phyloP scores from a whole-genome alignment of 2,888 invertebrate species.

The Eupithecia vulgata region DNA sequence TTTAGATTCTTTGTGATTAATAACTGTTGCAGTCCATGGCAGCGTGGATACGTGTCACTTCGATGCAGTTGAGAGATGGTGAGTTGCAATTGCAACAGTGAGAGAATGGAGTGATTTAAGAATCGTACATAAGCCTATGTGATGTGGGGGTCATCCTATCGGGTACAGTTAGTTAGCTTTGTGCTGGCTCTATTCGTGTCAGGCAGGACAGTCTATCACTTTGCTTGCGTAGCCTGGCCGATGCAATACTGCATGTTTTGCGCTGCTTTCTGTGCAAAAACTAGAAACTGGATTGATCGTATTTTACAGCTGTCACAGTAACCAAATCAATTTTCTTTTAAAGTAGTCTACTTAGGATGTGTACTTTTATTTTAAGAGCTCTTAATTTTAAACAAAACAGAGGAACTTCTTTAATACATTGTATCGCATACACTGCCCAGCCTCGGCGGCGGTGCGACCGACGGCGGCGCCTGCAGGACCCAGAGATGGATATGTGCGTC shows the following conservation, averaged over 20 bases:
- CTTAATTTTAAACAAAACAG: not conserved
- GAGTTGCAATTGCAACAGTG: conserved; percentile 31
- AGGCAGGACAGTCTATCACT: conserved; percentile 66
- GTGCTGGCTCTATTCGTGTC: conserved; percentile 72
- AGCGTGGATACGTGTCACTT: conserved; percentile 40
- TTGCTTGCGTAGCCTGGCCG: conserved; percentile 46
- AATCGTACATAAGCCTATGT: conserved; percentile 64
- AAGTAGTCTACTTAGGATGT: not conserved
- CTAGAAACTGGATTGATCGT: conserved; percentile 38
- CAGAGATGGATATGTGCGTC: too few relatives aligned
- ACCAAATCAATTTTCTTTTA: conserved; percentile 32
- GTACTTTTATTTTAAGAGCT: not conserved
- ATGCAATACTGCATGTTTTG: conserved; percentile 66
- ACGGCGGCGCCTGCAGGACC: too few relatives aligned
- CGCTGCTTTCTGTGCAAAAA: conserved; percentile 46
- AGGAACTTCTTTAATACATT: too few relatives aligned
- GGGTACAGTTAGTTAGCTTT: conserved; percentile 73
- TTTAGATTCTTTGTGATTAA: conserved; percentile 71
- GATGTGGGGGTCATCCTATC: conserved; percentile 70
- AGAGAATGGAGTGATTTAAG: conserved; percentile 42
- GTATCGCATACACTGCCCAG: too few relatives aligned
- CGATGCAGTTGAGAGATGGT: conserved; percentile 49
- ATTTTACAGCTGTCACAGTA: conserved; percentile 38
- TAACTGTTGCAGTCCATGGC: conserved; percentile 58
- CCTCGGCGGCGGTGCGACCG: too few relatives aligned